Evolutionary conservation across 1,140 invertebrate species (phyloP).

Genomic region (Uloborus diversus): DNA sequence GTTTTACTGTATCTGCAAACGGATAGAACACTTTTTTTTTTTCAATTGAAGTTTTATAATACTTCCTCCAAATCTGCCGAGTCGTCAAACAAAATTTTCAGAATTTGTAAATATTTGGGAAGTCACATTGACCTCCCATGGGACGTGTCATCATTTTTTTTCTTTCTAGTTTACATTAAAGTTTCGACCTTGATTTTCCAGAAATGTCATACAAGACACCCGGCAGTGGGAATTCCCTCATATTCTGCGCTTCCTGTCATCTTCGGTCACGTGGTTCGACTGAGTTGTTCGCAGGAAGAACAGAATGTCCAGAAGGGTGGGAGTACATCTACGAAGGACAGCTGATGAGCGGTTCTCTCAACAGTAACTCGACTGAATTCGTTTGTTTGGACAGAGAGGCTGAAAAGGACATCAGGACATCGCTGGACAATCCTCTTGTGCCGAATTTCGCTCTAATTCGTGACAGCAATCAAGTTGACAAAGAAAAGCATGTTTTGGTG

Average conservation of each 20-base stretch:
- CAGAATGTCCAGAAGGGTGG: conserved; percentile 34
- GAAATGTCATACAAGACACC: conserved; percentile 20
- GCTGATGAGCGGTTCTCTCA: conserved; percentile 9
- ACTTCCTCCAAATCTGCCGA: too few species aligned
- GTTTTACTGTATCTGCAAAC: too few species aligned
- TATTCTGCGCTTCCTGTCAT: conserved; percentile 15
- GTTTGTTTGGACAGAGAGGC: conserved; percentile 23
- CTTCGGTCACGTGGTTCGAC: conserved; percentile 13
- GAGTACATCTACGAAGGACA: conserved; percentile 19
- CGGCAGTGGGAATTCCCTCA: neutral
- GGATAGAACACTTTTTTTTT: too few species aligned
- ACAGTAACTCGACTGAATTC: conserved; percentile 14
- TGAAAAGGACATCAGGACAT: neutral
- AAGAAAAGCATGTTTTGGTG: conserved; percentile 20
- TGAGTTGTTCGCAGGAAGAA: conserved; percentile 9
- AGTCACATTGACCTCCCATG: too few species aligned
- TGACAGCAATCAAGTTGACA: neutral
- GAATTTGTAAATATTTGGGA: too few species aligned
- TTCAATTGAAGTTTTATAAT: too few species aligned
- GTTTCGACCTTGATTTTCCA: too few species aligned
- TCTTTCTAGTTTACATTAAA: too few species aligned
- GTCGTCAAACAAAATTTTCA: too few species aligned
- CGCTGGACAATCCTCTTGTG: neutral
- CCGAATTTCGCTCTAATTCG: conserved; percentile 6
- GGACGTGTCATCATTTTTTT: too few species aligned